Evolutionary conservation across 2,113 vertebrate genomes (phyloP), one percentile per base, ranked within the genome.

Genomic region (Paramisgurnus dabryanus): DNA sequence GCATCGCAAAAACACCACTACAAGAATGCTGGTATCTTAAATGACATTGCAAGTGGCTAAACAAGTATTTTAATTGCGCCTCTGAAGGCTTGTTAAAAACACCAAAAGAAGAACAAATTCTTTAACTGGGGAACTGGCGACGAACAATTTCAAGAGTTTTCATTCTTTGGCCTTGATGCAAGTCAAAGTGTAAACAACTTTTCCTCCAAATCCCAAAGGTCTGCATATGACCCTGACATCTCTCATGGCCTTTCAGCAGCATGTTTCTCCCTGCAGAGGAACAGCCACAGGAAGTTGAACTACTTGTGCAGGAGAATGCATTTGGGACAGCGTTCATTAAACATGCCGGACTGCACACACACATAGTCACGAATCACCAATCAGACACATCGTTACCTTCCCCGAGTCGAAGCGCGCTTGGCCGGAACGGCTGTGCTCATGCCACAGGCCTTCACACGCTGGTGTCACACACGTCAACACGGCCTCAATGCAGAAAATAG

Each of bases 31-130:
- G 50, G 64, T 76, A 61, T 72, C 43, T 86, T 86, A 64, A 87
- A 84, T 85, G 83, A 50, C 82, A 64, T 82, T 69, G 49, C 10
- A 47, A 81, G 77, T 76, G 69, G 80, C 79, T 76, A 84, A 81
- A 85, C 57, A 88, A 85, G 85, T 77, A 82, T 85, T 77, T 87
- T 84, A 87, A 89, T 83, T 82, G 80, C 80, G 79, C 80, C 60
- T 84, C 41, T 17, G 45, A 69, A 80, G 55, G 76, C 86, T 85
- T 80, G 63, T 86, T 73, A 82, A 74, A 83, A 78, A 68, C 70
- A 69, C 82, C 82, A 60, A 79, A 65, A 72, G 43, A 76, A 64
- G 67, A 76, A 86, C 68, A 76, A 80, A 73, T 7, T 80, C 64
- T 58, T 70, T 53, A 70, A 45, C 41, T 22, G 22, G 22, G 22